Conservation (phyloP, 2,888 invertebrate genomes). For the Eupeodes latifasciatus region DNA sequence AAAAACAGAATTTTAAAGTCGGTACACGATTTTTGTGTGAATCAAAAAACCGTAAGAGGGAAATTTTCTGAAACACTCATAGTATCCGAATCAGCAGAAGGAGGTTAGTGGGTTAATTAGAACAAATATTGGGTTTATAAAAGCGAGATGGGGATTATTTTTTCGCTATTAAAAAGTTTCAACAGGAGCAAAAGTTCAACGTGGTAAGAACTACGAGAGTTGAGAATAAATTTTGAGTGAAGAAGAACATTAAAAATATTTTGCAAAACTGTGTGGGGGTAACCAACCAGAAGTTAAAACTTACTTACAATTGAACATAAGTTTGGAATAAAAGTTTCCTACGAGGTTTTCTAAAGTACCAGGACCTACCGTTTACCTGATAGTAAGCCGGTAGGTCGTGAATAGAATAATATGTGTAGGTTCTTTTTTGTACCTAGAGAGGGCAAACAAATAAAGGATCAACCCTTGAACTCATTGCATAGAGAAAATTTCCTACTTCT, state of each 20-base stretch:
- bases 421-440: no score
- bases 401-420: no score
- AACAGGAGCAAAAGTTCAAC: constrained; percentile 8
- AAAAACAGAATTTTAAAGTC: not conserved
- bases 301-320: not conserved
- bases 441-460: no score
- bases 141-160: not conserved
- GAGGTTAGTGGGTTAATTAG: constrained; percentile 43
- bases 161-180: constrained; percentile 6
- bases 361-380: not conserved
- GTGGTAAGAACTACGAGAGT: not conserved
- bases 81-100: constrained; percentile 21
- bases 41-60: not conserved
- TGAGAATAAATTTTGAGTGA: not conserved
- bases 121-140: constrained; percentile 29
- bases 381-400: not conserved
- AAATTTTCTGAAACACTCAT: not conserved
- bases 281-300: constrained; percentile 13
- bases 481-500: no score
- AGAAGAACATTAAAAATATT: constrained; percentile 29
- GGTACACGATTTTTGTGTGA: not conserved
- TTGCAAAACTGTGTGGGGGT: not conserved
- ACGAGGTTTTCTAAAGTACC: not conserved
- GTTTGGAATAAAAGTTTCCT: constrained; percentile 11
- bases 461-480: no score